Evolutionary conservation across 92 coral and sea anemone species (phyloP).

Genomic region (Palythoa heliodiscus): DNA sequence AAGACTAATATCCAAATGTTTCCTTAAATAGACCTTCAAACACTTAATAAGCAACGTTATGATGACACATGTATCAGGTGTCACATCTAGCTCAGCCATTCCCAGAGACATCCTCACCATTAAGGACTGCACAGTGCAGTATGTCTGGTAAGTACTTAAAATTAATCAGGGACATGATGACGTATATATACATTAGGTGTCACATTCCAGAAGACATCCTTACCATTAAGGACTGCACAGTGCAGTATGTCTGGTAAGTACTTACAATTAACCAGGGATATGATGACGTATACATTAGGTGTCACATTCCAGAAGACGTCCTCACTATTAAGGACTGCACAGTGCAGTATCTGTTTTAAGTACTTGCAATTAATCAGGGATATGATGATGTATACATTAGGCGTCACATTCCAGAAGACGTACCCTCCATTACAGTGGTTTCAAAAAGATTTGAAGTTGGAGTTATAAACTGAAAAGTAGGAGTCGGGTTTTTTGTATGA

Average conservation of each 20-base stretch:
- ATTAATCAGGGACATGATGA: constrained; percentile 51
- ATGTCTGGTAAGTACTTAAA: no score
- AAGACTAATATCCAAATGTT: no score
- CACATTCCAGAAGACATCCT: constrained; percentile 69
- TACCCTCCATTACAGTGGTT: no score
- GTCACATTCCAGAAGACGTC: constrained; percentile 63
- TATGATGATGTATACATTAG: constrained; percentile 52
- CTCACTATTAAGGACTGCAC: constrained; percentile 81
- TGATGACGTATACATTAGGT: constrained; percentile 58
- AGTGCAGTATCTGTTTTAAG: constrained; percentile 55
- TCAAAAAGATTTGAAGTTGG: no score
- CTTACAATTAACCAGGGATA: neutral
- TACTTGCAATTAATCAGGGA: neutral
- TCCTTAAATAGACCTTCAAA: no score
- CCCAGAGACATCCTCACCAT: no score
- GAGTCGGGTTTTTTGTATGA: no score
- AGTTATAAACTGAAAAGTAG: no score
- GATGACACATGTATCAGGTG: no score
- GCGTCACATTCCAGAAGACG: constrained; percentile 53
- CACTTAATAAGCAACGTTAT: no score
- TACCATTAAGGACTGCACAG: constrained; percentile 78
- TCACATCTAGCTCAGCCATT: no score
- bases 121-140: no score
- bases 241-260: constrained; percentile 77
- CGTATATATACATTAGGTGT: constrained; percentile 58